Percentiles rank a stretch among this genome's conserved stretches.
Conservation (phyloP, 2,797 vertebrate genomes). For the Hydrocynus forskahlii region DNA sequence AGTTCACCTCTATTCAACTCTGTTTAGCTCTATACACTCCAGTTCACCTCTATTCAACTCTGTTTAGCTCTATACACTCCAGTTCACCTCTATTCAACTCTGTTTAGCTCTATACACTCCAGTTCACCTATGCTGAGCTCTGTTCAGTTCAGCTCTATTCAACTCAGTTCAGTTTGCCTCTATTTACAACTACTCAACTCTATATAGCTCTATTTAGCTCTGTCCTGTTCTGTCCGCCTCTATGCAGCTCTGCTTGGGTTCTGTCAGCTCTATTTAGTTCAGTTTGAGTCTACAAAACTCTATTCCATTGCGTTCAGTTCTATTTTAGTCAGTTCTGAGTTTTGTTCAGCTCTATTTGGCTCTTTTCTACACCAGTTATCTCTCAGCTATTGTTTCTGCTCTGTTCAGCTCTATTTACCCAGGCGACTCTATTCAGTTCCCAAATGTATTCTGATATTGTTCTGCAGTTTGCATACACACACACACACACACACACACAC, state of each 20-base stretch:
- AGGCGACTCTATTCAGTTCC: too few relatives aligned
- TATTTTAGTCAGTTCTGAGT: too few relatives aligned
- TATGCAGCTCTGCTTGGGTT: background rate
- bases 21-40: background rate
- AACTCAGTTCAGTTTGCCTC: background rate
- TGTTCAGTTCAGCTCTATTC: background rate
- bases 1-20: background rate
- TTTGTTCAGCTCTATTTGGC: too few relatives aligned
- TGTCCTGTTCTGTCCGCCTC: background rate
- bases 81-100: background rate
- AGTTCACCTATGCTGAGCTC: background rate
- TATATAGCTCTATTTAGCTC: too few relatives aligned
- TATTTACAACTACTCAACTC: too few relatives aligned
- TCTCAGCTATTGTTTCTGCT: background rate
- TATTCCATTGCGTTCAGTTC: too few relatives aligned
- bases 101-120: background rate
- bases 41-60: background rate
- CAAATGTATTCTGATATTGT: background rate
- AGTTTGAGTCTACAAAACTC: background rate
- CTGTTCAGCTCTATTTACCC: background rate
- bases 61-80: background rate
- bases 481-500: constrained; percentile 12
- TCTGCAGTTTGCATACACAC: constrained; percentile 19
- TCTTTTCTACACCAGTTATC: too few relatives aligned
- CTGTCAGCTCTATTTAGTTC: background rate